Percentiles rank a stretch among this genome's conserved stretches.
Conservation (phyloP, 2,113 vertebrate species). For the Clarias batrachus region DNA sequence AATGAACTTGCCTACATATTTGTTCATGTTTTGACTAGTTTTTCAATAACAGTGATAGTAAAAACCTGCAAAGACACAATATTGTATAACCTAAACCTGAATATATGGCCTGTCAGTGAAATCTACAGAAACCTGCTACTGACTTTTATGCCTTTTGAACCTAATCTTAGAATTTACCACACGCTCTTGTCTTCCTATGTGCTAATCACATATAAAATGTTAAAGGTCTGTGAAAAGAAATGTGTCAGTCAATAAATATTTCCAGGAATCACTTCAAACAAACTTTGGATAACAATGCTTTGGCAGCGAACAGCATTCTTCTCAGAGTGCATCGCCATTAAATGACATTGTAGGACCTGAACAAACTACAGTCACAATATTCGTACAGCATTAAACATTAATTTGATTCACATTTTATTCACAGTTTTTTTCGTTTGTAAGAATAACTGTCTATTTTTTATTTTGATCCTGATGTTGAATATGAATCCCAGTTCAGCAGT, state of each 20-base stretch:
- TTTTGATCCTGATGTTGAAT: constrained; percentile 63
- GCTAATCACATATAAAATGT: not conserved
- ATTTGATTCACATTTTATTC: constrained; percentile 13
- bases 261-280: not conserved
- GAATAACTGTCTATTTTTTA: constrained; percentile 34
- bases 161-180: not conserved
- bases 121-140: constrained; percentile 19
- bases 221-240: not conserved
- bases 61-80: not conserved
- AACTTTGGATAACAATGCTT: not conserved
- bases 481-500: constrained; percentile 90
- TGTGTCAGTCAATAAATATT: not conserved
- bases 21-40: not conserved
- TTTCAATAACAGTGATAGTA: not conserved
- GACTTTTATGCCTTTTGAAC: not conserved
- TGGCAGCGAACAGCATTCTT: not conserved
- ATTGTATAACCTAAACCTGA: constrained; percentile 33
- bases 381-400: not conserved
- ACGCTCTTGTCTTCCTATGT: not conserved
- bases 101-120: constrained; percentile 25
- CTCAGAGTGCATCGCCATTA: not conserved
- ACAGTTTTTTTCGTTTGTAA: constrained; percentile 24
- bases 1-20: not conserved
- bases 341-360: constrained; percentile 8
- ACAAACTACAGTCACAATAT: not conserved